These are phyloP conservation scores for Bufo gargarizans DNA, from an alignment of 2,113 vertebrate species.

Conservation along the genomic window DNA sequence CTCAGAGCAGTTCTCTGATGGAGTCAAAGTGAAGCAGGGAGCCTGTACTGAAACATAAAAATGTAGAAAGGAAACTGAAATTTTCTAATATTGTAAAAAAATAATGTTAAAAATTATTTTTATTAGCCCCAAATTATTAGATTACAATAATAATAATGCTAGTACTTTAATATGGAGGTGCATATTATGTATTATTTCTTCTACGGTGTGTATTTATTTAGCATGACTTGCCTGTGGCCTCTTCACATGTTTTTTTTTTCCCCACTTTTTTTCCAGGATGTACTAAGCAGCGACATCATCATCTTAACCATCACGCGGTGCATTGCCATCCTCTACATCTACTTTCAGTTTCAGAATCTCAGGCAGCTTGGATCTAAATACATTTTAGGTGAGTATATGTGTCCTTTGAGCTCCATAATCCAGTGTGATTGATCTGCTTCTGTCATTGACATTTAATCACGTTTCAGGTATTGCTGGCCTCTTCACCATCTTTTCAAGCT, in stretches of 20 bases:
- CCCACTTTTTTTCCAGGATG: constrained; percentile 74
- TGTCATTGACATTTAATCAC: constrained; percentile 1
- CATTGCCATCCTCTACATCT: constrained; percentile 97
- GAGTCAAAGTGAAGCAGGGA: no score
- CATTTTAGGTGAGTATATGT: constrained; percentile 83
- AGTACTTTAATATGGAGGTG: no score
- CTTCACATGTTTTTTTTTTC: neutral
- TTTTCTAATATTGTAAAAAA: no score
- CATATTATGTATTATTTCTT: no score
- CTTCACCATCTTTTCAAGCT: constrained; percentile 98
- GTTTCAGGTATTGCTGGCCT: constrained; percentile 91
- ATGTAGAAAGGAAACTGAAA: no score
- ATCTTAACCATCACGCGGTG: constrained; percentile 97
- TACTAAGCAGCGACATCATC: constrained; percentile 97
- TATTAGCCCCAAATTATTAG: no score
- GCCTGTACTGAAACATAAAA: no score
- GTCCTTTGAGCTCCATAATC: neutral
- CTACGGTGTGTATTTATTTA: no score
- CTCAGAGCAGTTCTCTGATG: no score
- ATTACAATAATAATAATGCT: no score
- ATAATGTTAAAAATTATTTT: no score
- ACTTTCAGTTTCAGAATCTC: constrained; percentile 98
- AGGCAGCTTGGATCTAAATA: constrained; percentile 97
- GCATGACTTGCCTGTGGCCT: no score
- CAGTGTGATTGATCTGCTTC: neutral